phyloP scores from a whole-genome alignment of 2,888 invertebrate species.

The Ganaspis brasiliensis region DNA sequence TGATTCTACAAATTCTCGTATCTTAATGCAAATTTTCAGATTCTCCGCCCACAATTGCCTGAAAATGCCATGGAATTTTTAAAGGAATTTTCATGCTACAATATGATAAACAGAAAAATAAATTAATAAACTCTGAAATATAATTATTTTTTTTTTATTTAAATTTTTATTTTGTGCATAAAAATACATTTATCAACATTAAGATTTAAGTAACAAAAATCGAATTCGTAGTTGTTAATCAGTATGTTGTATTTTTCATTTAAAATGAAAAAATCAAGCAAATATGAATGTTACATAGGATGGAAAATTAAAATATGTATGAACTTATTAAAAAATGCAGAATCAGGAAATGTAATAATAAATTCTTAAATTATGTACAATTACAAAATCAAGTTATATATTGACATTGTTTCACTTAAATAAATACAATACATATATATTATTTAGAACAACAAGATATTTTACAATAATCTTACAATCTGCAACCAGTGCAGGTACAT shows the following conservation, averaged over 20 bases:
- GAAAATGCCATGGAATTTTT: too few relatives aligned
- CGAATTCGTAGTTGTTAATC: not conserved
- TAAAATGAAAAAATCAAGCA: not conserved
- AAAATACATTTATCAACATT: conserved; percentile 30
- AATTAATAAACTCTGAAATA: too few relatives aligned
- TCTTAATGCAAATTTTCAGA: too few relatives aligned
- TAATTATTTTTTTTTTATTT: too few relatives aligned
- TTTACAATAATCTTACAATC: conserved; percentile 10
- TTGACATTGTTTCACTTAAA: conserved; percentile 1
- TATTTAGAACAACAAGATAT: conserved; percentile 1
- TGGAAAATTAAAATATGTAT: not conserved
- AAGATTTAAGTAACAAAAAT: not conserved
- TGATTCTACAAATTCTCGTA: too few relatives aligned
- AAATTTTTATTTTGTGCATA: conserved; percentile 38
- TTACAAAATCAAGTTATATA: conserved; percentile 13
- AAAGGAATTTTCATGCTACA: too few relatives aligned
- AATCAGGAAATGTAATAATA: not conserved
- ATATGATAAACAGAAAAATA: too few relatives aligned
- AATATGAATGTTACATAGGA: not conserved
- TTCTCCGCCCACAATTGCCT: too few relatives aligned
- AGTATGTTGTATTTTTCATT: not conserved
- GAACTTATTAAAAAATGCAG: not conserved
- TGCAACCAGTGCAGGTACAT: not conserved
- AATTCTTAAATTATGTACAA: conserved; percentile 12
- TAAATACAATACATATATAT: conserved; percentile 9